Percentiles rank a stretch among this genome's conserved stretches.
Evolutionary conservation across 2,888 invertebrate species (phyloP).

Genomic region (Ecdyonurus torrentis): DNA sequence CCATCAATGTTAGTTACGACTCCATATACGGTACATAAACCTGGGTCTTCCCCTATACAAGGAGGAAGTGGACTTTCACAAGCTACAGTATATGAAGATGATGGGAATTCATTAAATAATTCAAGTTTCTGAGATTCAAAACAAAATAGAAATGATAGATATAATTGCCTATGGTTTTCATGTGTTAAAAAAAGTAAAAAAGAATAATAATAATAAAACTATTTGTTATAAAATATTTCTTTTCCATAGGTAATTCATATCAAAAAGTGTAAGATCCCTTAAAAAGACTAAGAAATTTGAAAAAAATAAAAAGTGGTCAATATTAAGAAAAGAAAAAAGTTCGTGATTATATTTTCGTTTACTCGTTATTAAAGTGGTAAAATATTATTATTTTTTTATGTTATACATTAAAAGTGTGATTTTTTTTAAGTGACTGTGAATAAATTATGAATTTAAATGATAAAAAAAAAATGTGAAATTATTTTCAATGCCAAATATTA

Average conservation of each 20-base stretch:
- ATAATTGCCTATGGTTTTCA: not conserved
- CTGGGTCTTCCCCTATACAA: not conserved
- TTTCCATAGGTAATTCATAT: no score
- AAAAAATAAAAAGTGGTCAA: not conserved
- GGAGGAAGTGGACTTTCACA: not conserved
- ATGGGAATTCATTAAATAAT: not conserved
- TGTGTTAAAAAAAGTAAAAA: not conserved
- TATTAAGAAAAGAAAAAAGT: not conserved
- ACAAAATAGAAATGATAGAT: not conserved
- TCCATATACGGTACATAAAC: conserved; percentile 1
- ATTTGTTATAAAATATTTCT: no score
- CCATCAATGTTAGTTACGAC: conserved; percentile 39
- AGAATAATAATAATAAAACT: not conserved
- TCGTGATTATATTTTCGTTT: no score
- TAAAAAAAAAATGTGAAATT: not conserved
- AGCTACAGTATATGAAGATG: not conserved
- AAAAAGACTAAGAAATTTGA: not conserved
- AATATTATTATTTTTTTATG: no score
- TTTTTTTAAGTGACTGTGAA: not conserved
- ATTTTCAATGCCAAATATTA: not conserved
- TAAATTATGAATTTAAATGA: not conserved
- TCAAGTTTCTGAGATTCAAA: not conserved
- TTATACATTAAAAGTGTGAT: not conserved
- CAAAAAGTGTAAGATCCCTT: no score
- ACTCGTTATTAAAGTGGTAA: no score